These are phyloP conservation scores for Caenorhabditis doughertyi DNA, from an alignment of 2,888 invertebrate genomes.

Conservation along the genomic window DNA sequence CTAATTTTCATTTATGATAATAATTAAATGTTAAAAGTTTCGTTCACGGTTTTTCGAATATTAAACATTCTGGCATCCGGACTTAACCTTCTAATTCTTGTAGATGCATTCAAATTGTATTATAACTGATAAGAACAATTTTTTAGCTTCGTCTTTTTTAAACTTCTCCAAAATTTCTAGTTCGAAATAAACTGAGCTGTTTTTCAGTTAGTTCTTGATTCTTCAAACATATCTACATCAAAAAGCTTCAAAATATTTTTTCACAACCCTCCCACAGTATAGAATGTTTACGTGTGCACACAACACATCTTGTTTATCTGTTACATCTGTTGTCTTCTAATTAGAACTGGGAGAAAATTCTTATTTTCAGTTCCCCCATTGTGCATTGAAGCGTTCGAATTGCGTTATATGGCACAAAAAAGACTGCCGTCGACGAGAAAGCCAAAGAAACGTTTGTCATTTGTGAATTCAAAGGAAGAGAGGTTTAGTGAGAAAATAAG, in stretches of 20 bases:
- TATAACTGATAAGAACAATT: too few species aligned
- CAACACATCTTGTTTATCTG: background rate
- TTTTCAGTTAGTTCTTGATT: too few species aligned
- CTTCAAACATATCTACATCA: background rate
- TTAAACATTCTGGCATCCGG: too few species aligned
- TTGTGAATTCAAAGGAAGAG: constrained; percentile 21
- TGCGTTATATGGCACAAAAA: constrained; percentile 58
- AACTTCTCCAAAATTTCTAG: too few species aligned
- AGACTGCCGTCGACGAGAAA: constrained; percentile 16
- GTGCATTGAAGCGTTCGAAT: constrained; percentile 68
- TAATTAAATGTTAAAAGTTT: too few species aligned
- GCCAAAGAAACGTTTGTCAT: constrained; percentile 26
- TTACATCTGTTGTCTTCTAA: background rate
- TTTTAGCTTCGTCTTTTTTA: too few species aligned
- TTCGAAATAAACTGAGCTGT: too few species aligned
- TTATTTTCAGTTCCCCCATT: constrained; percentile 66
- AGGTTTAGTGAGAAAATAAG: background rate
- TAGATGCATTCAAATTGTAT: too few species aligned
- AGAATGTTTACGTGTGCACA: background rate
- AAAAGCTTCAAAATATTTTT: background rate
- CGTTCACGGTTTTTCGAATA: too few species aligned
- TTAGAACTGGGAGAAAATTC: background rate
- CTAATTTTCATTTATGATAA: too few species aligned
- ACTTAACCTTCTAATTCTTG: too few species aligned
- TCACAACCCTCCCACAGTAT: background rate